These are phyloP conservation scores for Halocaridina rubra DNA, from an alignment of 2,888 invertebrate species.

Conservation along the genomic window DNA sequence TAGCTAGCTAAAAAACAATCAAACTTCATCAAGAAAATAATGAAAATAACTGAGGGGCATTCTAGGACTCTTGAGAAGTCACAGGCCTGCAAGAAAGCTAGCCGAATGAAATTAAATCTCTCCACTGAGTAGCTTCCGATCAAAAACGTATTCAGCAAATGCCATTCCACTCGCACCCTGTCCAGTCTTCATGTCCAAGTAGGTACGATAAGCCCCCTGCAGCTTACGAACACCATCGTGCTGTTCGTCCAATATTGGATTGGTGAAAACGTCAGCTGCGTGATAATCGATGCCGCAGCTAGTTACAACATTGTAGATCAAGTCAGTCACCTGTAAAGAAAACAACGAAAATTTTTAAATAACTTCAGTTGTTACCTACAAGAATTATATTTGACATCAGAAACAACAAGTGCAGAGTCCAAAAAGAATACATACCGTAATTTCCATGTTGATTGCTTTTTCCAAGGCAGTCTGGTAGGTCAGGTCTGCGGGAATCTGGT, in stretches of 20 bases:
- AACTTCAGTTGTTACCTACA: no score
- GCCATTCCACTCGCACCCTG: neutral
- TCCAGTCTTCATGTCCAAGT: slow-evolving; percentile 3
- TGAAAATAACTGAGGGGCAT: neutral
- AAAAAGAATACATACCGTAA: slow-evolving; percentile 17
- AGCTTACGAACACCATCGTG: slow-evolving; percentile 58
- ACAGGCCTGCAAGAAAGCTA: neutral
- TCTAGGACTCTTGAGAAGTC: neutral
- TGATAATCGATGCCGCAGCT: slow-evolving; percentile 50
- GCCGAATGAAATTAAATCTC: neutral
- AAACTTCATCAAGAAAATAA: neutral
- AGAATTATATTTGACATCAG: no score
- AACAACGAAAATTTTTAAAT: no score
- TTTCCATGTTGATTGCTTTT: slow-evolving; percentile 45
- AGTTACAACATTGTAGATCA: slow-evolving; percentile 35
- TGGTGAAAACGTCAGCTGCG: slow-evolving; percentile 59
- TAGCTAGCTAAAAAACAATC: neutral
- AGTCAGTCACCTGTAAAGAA: slow-evolving; percentile 43
- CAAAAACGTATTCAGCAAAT: slow-evolving; percentile 57
- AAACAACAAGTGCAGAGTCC: no score
- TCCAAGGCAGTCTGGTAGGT: slow-evolving; percentile 15
- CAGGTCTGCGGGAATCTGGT: no score
- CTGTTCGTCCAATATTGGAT: slow-evolving; percentile 59
- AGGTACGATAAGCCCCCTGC: slow-evolving; percentile 36
- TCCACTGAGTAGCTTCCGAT: slow-evolving; percentile 36